phyloP scores from a whole-genome alignment of 2,797 vertebrate genomes.

The Harpagifer antarcticus region DNA sequence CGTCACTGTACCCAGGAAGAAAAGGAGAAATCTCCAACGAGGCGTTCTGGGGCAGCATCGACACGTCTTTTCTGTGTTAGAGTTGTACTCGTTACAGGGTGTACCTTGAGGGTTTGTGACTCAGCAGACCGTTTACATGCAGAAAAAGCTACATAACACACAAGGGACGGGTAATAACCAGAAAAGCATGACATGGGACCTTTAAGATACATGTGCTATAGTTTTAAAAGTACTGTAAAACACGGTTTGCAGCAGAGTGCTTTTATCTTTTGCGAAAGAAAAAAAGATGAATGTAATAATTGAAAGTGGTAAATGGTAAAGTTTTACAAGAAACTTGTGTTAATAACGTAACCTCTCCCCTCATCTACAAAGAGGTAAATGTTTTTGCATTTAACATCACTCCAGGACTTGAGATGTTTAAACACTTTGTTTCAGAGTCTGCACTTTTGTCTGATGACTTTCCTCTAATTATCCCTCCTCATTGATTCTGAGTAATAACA shows the following conservation, averaged over 20 bases:
- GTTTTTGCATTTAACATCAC: slow-evolving; percentile 6
- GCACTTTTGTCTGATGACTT: slow-evolving; percentile 19
- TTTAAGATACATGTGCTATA: neutral
- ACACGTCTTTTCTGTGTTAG: no score
- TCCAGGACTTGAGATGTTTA: neutral
- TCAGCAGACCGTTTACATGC: no score
- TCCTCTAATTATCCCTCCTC: neutral
- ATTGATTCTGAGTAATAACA: slow-evolving; percentile 5
- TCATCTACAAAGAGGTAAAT: slow-evolving; percentile 10
- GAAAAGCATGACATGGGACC: no score
- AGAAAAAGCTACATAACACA: no score
- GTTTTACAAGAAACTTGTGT: slow-evolving; percentile 7
- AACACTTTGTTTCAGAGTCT: neutral
- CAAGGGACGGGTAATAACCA: no score
- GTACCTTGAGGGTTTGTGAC: no score
- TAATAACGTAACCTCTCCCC: slow-evolving; percentile 9
- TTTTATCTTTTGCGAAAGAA: slow-evolving; percentile 7
- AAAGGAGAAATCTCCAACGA: no score
- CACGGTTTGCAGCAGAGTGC: slow-evolving; percentile 2
- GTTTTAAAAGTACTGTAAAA: slow-evolving; percentile 14
- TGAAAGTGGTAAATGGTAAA: neutral
- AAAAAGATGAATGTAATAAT: neutral
- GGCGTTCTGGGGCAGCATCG: no score
- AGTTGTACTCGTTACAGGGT: no score
- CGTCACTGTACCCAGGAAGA: no score